Conservation (phyloP, 2,888 invertebrate species). For the Barypeithes pellucidus region DNA sequence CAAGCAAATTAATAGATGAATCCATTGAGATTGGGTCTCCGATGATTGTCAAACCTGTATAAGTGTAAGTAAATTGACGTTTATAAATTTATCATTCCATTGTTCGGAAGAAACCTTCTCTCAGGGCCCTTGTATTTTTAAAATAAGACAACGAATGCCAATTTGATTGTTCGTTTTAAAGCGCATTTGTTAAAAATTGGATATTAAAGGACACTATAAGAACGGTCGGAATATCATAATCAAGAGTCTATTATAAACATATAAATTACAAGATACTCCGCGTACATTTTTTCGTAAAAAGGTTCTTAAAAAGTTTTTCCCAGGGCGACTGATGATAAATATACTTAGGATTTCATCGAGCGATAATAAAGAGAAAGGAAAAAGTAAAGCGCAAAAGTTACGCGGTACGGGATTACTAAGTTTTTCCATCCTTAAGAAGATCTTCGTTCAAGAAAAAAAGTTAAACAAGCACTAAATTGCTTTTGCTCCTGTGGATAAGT, state of each 20-base stretch:
- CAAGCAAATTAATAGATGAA: too few relatives aligned
- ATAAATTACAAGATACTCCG: neutral
- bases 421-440: constrained; percentile 15
- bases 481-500: neutral
- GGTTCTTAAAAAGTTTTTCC: constrained; percentile 12
- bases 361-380: constrained; percentile 17
- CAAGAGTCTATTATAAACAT: neutral
- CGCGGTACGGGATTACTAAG: constrained; percentile 16
- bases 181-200: too few relatives aligned
- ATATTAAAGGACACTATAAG: too few relatives aligned
- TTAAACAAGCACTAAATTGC: constrained; percentile 15
- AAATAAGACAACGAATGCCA: too few relatives aligned
- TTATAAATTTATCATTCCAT: too few relatives aligned
- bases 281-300: neutral
- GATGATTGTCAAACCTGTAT: too few relatives aligned
- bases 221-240: neutral
- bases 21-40: too few relatives aligned
- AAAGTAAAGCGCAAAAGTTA: constrained; percentile 16
- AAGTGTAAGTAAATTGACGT: too few relatives aligned
- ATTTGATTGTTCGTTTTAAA: too few relatives aligned
- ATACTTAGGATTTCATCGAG: constrained; percentile 19
- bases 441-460: constrained; percentile 14
- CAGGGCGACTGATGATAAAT: constrained; percentile 11
- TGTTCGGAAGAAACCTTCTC: too few relatives aligned
- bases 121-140: too few relatives aligned